Evolutionary conservation across 2,888 invertebrate species (phyloP).

Genomic region (Noctuana brunneofusca): DNA sequence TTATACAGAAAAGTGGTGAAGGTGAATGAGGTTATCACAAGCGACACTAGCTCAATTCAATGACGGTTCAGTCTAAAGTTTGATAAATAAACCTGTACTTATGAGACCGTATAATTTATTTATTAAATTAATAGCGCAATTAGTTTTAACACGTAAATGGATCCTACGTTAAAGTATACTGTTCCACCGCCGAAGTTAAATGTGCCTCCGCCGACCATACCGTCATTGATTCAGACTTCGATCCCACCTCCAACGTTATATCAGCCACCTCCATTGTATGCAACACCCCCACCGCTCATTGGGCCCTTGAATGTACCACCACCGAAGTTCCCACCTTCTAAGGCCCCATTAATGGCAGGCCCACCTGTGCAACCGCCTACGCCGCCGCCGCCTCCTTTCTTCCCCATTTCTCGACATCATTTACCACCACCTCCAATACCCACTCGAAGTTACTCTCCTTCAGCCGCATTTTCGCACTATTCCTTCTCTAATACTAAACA

Average conservation of each 20-base stretch:
- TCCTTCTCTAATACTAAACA: not conserved
- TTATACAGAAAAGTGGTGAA: too few species aligned
- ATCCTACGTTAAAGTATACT: slow-evolving; percentile 58
- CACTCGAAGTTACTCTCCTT: slow-evolving; percentile 37
- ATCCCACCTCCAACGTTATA: slow-evolving; percentile 36
- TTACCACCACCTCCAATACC: slow-evolving; percentile 43
- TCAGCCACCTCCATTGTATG: slow-evolving; percentile 46
- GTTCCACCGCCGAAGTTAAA: slow-evolving; percentile 60
- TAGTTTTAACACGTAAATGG: slow-evolving; percentile 9
- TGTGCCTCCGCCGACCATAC: slow-evolving; percentile 41
- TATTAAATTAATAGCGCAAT: not conserved
- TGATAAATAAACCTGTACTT: too few species aligned
- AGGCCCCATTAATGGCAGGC: slow-evolving; percentile 26
- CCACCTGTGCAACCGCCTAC: slow-evolving; percentile 26
- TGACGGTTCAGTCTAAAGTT: too few species aligned
- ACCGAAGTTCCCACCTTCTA: slow-evolving; percentile 36
- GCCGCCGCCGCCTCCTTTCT: slow-evolving; percentile 38
- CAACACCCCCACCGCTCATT: slow-evolving; percentile 41
- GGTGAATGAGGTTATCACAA: too few species aligned
- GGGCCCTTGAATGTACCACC: slow-evolving; percentile 41
- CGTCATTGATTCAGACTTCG: slow-evolving; percentile 28
- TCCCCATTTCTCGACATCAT: slow-evolving; percentile 2
- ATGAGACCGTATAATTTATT: not conserved
- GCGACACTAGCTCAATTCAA: too few species aligned
- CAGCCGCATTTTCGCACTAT: slow-evolving; percentile 3